A percentile compares a stretch with the other conserved stretches of the same genome.
phyloP scores from a whole-genome alignment of 2,888 invertebrate species.

The Lasioglossum zephyrum region DNA sequence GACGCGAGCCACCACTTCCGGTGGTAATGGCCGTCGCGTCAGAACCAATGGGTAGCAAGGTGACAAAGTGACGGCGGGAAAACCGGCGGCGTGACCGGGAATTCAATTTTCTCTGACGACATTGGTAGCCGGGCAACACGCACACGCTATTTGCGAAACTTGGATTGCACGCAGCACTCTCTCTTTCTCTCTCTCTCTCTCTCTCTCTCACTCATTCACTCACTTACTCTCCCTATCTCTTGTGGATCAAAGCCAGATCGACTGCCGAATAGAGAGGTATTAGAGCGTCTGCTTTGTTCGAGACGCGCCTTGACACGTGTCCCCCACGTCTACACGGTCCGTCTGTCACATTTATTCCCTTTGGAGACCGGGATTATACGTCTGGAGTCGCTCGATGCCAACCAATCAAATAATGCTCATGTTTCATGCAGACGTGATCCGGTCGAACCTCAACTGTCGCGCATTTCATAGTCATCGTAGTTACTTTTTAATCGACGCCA shows the following conservation, averaged over 20 bases:
- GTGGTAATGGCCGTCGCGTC: background rate
- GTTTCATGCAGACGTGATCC: background rate
- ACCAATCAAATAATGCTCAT: slow-evolving; percentile 8
- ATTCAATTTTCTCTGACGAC: slow-evolving; percentile 37
- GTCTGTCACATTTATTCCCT: slow-evolving; percentile 21
- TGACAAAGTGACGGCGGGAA: slow-evolving; percentile 8
- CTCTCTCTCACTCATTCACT: background rate
- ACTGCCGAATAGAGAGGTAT: slow-evolving; percentile 45
- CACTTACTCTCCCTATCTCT: background rate
- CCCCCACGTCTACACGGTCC: background rate
- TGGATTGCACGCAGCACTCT: background rate
- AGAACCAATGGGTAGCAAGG: background rate
- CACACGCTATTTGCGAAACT: slow-evolving; percentile 1
- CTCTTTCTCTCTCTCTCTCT: background rate
- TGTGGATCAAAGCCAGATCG: slow-evolving; percentile 54
- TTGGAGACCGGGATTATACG: background rate
- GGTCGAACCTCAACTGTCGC: background rate
- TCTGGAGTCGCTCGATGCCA: slow-evolving; percentile 5
- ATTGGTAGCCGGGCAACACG: background rate
- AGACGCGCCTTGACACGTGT: slow-evolving; percentile 45
- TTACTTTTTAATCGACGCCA: background rate
- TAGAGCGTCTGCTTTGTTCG: slow-evolving; percentile 45
- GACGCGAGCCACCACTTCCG: background rate
- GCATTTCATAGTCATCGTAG: background rate
- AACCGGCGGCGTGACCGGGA: slow-evolving; percentile 36